These are phyloP conservation scores for Leguminivora glycinivorella DNA, from an alignment of 1,140 invertebrate species.

Conservation along the genomic window DNA sequence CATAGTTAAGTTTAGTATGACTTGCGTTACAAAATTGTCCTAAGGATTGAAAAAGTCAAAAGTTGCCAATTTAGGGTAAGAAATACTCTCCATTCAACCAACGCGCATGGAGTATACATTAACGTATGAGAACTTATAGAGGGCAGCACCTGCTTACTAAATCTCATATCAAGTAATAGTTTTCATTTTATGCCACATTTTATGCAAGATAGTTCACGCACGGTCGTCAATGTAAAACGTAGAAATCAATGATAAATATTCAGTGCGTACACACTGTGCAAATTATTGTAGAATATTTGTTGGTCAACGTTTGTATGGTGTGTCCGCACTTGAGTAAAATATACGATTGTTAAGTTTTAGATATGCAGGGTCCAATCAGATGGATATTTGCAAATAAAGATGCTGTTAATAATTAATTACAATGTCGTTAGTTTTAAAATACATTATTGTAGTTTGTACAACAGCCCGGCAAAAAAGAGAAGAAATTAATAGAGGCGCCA, in stretches of 20 bases:
- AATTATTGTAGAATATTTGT: background rate
- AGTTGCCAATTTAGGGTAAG: no score
- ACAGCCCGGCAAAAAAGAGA: no score
- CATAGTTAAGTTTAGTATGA: no score
- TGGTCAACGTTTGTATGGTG: background rate
- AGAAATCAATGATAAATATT: no score
- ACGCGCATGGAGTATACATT: no score
- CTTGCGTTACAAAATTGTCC: no score
- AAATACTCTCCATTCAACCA: no score
- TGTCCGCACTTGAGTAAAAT: background rate
- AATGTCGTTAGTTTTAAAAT: background rate
- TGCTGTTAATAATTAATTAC: background rate
- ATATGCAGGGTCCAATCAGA: background rate
- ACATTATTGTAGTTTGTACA: no score
- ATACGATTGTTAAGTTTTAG: background rate
- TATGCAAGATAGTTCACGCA: background rate
- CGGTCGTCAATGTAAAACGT: background rate
- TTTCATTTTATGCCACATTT: background rate
- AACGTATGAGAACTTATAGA: no score
- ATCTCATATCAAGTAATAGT: background rate
- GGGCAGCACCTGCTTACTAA: no score
- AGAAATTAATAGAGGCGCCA: no score
- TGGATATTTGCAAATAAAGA: background rate
- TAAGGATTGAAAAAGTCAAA: no score
- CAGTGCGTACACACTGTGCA: background rate